Conservation (phyloP, 2,797 vertebrate species). For the Hypotaenidia okinawae region DNA sequence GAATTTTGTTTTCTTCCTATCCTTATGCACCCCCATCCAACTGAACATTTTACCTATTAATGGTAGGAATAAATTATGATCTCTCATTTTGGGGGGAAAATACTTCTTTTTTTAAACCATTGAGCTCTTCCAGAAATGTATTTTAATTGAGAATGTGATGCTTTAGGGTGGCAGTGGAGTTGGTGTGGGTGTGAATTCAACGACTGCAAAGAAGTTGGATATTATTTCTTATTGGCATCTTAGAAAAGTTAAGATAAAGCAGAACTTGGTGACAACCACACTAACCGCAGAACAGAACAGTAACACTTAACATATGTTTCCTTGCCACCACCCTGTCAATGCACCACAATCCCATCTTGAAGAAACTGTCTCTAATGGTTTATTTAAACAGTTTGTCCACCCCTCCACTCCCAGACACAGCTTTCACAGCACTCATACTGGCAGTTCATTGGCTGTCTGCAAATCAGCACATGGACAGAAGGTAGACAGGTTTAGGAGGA, state of each 20-base stretch:
- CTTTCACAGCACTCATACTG: neutral
- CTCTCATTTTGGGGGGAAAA: neutral
- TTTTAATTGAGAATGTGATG: constrained; percentile 24
- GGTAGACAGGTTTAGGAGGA: neutral
- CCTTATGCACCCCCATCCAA: neutral
- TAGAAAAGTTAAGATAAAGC: constrained; percentile 18
- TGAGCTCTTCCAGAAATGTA: neutral
- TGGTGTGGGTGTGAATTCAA: constrained; percentile 32
- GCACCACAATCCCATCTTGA: neutral
- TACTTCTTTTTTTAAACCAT: neutral
- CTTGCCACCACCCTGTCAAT: neutral
- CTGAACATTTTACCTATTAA: neutral
- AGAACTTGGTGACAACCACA: constrained; percentile 16
- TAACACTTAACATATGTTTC: constrained; percentile 44
- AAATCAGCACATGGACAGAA: neutral
- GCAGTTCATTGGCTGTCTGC: neutral
- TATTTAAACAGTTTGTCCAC: neutral
- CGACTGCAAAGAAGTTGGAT: constrained; percentile 19
- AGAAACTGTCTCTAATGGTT: neutral
- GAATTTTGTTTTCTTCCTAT: neutral
- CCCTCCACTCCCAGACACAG: neutral
- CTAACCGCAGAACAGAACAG: constrained; percentile 25
- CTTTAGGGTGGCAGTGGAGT: neutral
- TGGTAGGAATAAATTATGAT: neutral
- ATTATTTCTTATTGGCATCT: constrained; percentile 24